phyloP scores from a whole-genome alignment of 2,797 vertebrate genomes.

The Lacerta viridis region DNA sequence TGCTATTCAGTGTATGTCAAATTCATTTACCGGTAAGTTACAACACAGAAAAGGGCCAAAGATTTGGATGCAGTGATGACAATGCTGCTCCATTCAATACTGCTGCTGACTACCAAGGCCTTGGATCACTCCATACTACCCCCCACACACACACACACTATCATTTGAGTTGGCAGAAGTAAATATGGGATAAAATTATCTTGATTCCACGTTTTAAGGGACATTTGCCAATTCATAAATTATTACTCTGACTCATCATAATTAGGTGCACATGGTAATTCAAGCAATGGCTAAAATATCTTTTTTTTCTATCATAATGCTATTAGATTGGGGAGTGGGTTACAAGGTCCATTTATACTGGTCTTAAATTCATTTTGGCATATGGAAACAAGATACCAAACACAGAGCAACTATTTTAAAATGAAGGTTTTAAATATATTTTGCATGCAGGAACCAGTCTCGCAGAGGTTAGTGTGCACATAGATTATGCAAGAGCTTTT shows the following conservation, averaged over 20 bases:
- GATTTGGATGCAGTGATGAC: no score
- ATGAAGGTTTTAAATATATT: no score
- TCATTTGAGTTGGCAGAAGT: not conserved
- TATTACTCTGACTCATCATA: not conserved
- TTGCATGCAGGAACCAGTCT: no score
- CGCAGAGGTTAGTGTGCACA: no score
- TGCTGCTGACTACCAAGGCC: no score
- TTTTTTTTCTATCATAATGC: not conserved
- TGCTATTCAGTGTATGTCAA: conserved; percentile 2
- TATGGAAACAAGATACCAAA: not conserved
- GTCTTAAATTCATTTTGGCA: not conserved
- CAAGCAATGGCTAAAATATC: not conserved
- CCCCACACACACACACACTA: not conserved
- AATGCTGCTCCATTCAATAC: no score
- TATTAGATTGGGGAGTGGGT: not conserved
- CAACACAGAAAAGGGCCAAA: not conserved
- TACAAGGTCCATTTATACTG: not conserved
- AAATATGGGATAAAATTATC: conserved; percentile 2
- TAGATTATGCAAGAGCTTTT: no score
- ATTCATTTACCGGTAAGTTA: not conserved
- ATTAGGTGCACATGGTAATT: not conserved
- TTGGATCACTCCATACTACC: no score
- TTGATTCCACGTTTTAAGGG: not conserved
- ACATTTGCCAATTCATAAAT: not conserved
- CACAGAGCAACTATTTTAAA: no score